These are phyloP conservation scores for Trissoscelio sp. DNA, from an alignment of 2,888 invertebrate species.

Conservation along the genomic window DNA sequence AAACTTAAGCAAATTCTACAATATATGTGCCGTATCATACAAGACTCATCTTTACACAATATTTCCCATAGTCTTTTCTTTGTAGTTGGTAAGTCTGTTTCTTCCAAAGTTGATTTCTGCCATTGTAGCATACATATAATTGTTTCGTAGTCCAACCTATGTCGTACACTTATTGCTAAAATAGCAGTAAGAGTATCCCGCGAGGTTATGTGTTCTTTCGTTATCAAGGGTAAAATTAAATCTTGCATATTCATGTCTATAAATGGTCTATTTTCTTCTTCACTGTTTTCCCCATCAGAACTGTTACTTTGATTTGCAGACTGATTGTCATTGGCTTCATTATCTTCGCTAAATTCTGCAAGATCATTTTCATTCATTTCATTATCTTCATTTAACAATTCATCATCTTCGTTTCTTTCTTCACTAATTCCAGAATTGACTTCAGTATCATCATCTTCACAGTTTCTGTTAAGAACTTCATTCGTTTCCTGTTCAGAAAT, in stretches of 20 bases:
- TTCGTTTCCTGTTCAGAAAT: too few relatives aligned
- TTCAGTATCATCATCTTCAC: neutral
- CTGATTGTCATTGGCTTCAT: too few relatives aligned
- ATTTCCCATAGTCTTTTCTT: conserved; percentile 11
- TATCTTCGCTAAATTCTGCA: too few relatives aligned
- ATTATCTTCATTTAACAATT: too few relatives aligned
- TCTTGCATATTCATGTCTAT: conserved; percentile 1
- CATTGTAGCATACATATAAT: neutral
- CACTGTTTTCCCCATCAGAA: too few relatives aligned
- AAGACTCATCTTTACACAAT: conserved; percentile 11
- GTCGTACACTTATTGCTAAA: conserved; percentile 14
- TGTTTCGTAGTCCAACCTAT: conserved; percentile 8
- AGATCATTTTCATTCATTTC: too few relatives aligned
- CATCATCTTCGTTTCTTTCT: too few relatives aligned
- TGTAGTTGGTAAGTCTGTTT: conserved; percentile 5
- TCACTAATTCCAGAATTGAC: neutral
- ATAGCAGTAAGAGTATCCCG: conserved; percentile 2
- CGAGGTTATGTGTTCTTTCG: conserved; percentile 15
- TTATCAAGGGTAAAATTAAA: conserved; percentile 8
- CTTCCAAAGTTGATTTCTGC: too few relatives aligned
- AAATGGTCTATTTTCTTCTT: conserved; percentile 7
- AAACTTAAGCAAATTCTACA: conserved; percentile 5
- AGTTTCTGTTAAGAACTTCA: neutral
- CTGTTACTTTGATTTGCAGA: too few relatives aligned
- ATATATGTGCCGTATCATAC: conserved; percentile 13